A percentile compares a stretch with the other conserved stretches of the same genome.
phyloP scores from a whole-genome alignment of 2,113 vertebrate genomes.

The Tragelaphus imberbis region DNA sequence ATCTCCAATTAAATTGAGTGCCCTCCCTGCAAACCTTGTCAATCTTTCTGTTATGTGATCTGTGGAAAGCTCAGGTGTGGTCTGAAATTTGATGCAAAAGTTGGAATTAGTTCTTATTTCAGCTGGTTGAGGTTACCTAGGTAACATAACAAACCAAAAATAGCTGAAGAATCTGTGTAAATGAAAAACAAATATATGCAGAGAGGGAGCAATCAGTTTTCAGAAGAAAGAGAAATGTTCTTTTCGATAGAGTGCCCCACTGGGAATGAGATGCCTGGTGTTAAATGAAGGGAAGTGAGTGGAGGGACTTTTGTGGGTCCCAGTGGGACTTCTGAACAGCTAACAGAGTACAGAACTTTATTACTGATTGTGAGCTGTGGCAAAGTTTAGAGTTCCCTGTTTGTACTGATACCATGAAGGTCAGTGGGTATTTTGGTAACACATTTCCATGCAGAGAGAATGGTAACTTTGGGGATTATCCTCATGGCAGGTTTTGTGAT shows the following conservation, averaged over 20 bases:
- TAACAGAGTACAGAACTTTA: neutral
- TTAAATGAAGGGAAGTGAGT: neutral
- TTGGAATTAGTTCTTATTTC: constrained; percentile 24
- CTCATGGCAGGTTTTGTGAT: neutral
- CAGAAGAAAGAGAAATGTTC: constrained; percentile 14
- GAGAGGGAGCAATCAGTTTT: neutral
- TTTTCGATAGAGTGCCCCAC: neutral
- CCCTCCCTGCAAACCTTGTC: neutral
- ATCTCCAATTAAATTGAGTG: neutral
- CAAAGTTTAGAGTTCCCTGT: neutral
- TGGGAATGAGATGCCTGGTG: neutral
- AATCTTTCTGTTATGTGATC: neutral
- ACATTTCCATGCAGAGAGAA: neutral
- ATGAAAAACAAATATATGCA: neutral
- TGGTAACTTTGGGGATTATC: neutral
- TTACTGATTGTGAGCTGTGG: neutral
- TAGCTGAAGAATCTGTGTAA: neutral
- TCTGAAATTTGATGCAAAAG: neutral
- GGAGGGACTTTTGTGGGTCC: neutral
- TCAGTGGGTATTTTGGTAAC: neutral
- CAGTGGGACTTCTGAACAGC: neutral
- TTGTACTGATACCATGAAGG: neutral
- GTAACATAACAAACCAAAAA: constrained; percentile 33
- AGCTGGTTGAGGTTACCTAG: constrained; percentile 16
- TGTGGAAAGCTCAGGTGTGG: neutral